Percentiles rank a stretch among this genome's conserved stretches.
These are phyloP conservation scores for Allolobophora icterica DNA, from an alignment of 2,888 invertebrate species.

Conservation along the genomic window DNA sequence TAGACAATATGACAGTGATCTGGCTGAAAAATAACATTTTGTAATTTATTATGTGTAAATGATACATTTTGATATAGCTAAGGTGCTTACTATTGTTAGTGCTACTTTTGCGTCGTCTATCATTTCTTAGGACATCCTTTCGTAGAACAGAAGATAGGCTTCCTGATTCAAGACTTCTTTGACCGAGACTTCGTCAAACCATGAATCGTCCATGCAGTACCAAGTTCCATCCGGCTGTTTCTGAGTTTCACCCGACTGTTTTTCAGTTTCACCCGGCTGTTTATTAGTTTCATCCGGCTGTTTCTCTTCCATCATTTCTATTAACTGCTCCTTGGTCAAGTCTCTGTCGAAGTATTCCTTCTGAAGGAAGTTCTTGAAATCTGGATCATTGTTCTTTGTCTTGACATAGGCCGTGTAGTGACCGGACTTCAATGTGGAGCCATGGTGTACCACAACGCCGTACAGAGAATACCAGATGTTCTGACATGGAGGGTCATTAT, in stretches of 20 bases:
- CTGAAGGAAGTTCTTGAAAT: not conserved
- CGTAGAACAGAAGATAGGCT: slow-evolving; percentile 29
- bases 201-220: slow-evolving; percentile 4
- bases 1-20: no score
- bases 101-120: not conserved
- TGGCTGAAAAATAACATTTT: no score
- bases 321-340: not conserved
- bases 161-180: not conserved
- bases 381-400: not conserved
- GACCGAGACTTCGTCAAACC: not conserved
- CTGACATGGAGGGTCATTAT: not conserved
- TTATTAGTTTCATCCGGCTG: not conserved
- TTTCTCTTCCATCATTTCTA: not conserved
- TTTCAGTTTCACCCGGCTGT: not conserved
- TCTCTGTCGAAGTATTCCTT: slow-evolving; percentile 6
- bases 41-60: not conserved
- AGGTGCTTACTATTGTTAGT: not conserved
- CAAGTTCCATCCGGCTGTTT: no score
- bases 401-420: not conserved
- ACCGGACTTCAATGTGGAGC: not conserved
- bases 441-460: not conserved
- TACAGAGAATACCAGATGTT: slow-evolving; percentile 29
- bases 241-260: no score
- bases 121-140: not conserved
- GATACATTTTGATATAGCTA: not conserved